A percentile compares a stretch with the other conserved stretches of the same genome.
Evolutionary conservation across 2,113 vertebrate species (phyloP).

Genomic region (Xerus inauris): DNA sequence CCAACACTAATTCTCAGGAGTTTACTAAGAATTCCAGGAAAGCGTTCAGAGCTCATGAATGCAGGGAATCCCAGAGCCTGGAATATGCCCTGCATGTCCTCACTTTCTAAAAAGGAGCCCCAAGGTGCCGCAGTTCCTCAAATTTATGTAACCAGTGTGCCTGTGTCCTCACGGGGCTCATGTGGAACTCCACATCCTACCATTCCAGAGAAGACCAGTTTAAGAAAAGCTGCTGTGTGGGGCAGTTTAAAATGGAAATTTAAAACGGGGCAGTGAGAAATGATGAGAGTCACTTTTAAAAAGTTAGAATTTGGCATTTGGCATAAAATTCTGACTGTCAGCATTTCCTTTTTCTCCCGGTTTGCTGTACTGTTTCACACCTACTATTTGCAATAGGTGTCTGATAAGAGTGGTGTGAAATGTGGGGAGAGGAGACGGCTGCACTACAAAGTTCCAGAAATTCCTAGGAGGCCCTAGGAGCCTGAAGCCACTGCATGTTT

Average conservation of each 20-base stretch:
- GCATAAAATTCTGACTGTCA: slow-evolving; percentile 49
- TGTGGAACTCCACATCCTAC: not conserved
- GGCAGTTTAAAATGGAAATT: not conserved
- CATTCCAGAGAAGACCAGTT: not conserved
- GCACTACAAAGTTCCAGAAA: not conserved
- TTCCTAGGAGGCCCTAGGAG: not conserved
- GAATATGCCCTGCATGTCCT: too few species aligned
- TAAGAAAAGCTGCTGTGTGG: not conserved
- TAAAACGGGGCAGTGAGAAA: not conserved
- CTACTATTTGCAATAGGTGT: slow-evolving; percentile 44
- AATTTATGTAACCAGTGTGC: not conserved
- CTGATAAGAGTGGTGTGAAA: slow-evolving; percentile 60
- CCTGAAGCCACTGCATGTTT: not conserved
- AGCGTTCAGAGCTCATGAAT: not conserved
- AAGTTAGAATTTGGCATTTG: slow-evolving; percentile 55
- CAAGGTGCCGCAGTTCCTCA: not conserved
- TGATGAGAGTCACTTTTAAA: not conserved
- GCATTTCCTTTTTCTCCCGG: not conserved
- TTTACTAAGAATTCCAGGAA: not conserved
- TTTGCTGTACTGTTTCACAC: slow-evolving; percentile 49
- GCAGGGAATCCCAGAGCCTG: not conserved
- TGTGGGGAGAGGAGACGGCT: not conserved
- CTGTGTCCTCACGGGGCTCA: not conserved
- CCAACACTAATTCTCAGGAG: not conserved
- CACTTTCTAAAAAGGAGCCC: too few species aligned